Evolutionary conservation across 1,140 invertebrate species (phyloP).

Genomic region (Aphidius ervi): DNA sequence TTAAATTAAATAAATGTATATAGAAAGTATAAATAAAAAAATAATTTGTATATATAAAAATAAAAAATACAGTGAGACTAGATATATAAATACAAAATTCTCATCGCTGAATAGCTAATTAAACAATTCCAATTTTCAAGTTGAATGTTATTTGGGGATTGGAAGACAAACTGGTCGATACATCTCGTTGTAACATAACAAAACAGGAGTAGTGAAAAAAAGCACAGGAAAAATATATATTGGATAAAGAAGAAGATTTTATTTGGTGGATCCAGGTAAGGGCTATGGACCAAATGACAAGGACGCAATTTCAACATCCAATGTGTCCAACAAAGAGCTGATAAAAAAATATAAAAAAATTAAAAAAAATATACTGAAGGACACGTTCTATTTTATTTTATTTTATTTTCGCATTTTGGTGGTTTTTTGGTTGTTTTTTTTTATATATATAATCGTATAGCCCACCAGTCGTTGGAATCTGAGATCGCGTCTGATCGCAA

Average conservation of each 20-base stretch:
- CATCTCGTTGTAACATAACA: conserved; percentile 53
- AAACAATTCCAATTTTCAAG: conserved; percentile 44
- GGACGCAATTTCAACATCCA: no score
- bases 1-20: no score
- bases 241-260: conserved; percentile 30
- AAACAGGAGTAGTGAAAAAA: conserved; percentile 47
- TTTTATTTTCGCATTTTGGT: conserved; percentile 2
- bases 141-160: conserved; percentile 33
- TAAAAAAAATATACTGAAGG: conserved; percentile 6
- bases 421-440: conserved; percentile 1
- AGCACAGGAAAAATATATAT: conserved; percentile 30
- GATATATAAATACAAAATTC: conserved; percentile 13
- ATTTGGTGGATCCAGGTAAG: conserved; percentile 19
- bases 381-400: conserved; percentile 16
- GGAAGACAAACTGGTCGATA: conserved; percentile 48
- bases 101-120: conserved; percentile 43
- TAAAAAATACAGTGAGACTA: conserved; percentile 17
- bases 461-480: conserved; percentile 31
- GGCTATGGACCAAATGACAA: no score
- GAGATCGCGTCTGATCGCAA: conserved; percentile 35
- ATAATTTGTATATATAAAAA: conserved; percentile 18
- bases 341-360: conserved; percentile 24
- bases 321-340: conserved; percentile 9
- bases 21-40: background rate
- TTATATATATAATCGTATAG: conserved; percentile 20